Evolutionary conservation across 2,797 vertebrate genomes (phyloP).

Genomic region (Bryconaethiops microstoma): DNA sequence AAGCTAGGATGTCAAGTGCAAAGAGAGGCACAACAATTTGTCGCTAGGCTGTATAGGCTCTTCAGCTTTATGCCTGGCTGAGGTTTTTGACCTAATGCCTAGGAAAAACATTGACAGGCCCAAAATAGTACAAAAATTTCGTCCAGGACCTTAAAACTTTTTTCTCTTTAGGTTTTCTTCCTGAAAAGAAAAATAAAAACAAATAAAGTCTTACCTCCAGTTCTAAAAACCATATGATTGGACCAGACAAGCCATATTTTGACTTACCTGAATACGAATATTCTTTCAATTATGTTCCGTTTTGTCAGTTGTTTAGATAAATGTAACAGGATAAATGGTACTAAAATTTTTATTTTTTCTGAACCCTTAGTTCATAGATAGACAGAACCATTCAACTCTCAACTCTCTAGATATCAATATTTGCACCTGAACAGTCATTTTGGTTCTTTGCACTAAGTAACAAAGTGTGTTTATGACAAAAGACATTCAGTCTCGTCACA

Average conservation of each 20-base stretch:
- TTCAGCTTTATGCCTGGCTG: constrained; percentile 68
- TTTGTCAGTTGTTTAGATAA: too few relatives aligned
- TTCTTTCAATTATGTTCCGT: neutral
- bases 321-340: neutral
- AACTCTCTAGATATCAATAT: neutral
- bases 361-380: neutral
- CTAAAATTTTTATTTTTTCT: neutral
- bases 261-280: neutral
- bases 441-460: neutral
- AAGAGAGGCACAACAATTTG: constrained; percentile 85
- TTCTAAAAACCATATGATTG: neutral
- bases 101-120: constrained; percentile 34
- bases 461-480: constrained; percentile 30
- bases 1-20: constrained; percentile 78
- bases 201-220: neutral
- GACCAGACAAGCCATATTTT: neutral
- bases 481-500: constrained; percentile 28
- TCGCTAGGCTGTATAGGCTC: constrained; percentile 80
- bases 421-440: neutral
- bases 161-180: neutral
- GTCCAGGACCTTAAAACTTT: neutral
- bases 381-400: neutral
- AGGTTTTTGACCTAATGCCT: constrained; percentile 67
- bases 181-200: neutral
- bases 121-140: constrained; percentile 15